Evolutionary conservation across 2,888 invertebrate species (phyloP), one percentile per base, ranked within the genome.

Genomic region (Troilus luridus): DNA sequence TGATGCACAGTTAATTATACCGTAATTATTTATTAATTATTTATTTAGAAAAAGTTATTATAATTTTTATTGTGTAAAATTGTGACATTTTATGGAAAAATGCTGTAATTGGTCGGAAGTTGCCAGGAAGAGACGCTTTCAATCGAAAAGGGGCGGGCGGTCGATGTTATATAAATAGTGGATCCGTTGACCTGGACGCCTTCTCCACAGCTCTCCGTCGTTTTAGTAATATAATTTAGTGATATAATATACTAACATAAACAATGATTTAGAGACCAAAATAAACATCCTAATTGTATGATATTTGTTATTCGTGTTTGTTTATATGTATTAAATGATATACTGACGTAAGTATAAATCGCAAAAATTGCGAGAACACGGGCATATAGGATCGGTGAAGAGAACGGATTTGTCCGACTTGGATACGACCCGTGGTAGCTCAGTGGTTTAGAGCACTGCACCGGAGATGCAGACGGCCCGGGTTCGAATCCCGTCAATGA

Each of bases 81-180:
- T 67, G 17, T 77, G 27, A 27, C 21, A 24, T 17, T 77, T 41
- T 41, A 27, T 41, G 6, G 9, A 8, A 77, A 77, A 27, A 41
- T 1, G 19, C 41, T 19, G 41, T 9, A 67, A n/a, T 11, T 24
- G 64, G 24, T 21, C 3, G 62, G 19, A 21, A 21, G 62, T 10
- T 21, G 21, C 7, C 27, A 41, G 7, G 72, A 67, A 77, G 72
- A 77, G 72, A 77, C 12, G 72, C 72, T 77, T 27, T 41, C 27
- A 77, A 77, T 77, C 72, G 72, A 77, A 77, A 77, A 77, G 72
- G 72, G 72, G 72, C 17, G 27, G 41, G 41, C 41, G 41, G 19
- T 41, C 27, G 72, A 41, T 77, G 72, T 77, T 67, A 77, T 77
- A 77, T 77, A 77, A 77, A 77, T 77, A 77, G 72, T 77, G 41